phyloP scores from a whole-genome alignment of 2,797 vertebrate species.

The Melanotaenia pygmaea region DNA sequence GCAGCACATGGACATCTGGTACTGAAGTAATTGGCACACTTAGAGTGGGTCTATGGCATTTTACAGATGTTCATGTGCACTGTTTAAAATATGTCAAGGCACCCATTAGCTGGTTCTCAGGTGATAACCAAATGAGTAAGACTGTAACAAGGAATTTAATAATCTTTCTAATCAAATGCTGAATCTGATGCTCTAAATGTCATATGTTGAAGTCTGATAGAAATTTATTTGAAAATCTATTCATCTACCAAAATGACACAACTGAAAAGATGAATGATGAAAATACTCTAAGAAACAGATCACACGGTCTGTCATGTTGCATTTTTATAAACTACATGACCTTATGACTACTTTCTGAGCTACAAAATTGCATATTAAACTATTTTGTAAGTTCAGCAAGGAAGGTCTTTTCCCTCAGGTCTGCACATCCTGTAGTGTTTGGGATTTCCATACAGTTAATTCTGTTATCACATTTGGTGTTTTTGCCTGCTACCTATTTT shows the following conservation, averaged over 20 bases:
- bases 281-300: background rate
- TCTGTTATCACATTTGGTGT: background rate
- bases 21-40: conserved; percentile 68
- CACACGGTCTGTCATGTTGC: background rate
- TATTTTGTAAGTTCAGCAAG: too few species aligned
- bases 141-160: conserved; percentile 26
- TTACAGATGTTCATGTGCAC: conserved; percentile 68
- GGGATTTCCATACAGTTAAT: background rate
- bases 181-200: conserved; percentile 25
- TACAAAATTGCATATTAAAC: background rate
- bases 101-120: conserved; percentile 52
- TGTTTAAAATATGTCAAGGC: conserved; percentile 58
- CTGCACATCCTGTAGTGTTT: background rate
- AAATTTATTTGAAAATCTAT: conserved; percentile 4
- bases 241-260: background rate
- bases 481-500: background rate
- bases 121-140: conserved; percentile 43
- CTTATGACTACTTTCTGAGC: background rate
- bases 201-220: conserved; percentile 13
- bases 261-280: background rate
- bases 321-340: background rate
- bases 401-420: background rate
- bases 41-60: conserved; percentile 64
- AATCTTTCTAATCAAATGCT: conserved; percentile 32
- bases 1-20: conserved; percentile 58